Base-by-base conservation (phyloP, 1,140 invertebrate genomes). In the Drosophila neocordata region DNA sequence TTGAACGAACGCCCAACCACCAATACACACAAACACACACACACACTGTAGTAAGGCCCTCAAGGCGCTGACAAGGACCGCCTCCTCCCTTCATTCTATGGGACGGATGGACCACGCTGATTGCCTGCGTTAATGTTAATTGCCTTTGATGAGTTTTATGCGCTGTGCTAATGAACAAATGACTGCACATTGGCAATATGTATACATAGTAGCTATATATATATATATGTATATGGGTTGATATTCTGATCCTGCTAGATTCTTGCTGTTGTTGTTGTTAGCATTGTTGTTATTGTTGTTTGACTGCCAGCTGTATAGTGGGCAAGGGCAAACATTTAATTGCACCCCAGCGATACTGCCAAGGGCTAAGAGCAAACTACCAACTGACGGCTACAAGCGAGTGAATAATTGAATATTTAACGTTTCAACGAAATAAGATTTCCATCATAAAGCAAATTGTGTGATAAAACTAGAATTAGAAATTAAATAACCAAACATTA, bases 131-230 rank as follows among this genome's bases (percentile, higher is more conserved):
- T 88, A 88, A 87, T 87, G 83, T 88, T 87, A 88, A 87, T 87
- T 87, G 83, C 83, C 83, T 81, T 83, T 87, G 83, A 87, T 87
- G 83, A 87, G 83, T 87, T 87, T 87, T 87, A 87, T 87, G 83
- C 79, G 83, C 76, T 79, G 68, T 67, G 79, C 83, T 87, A 87
- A 87, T 87, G 83, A 87, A 87, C 83, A 88, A 88, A 88, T 78
- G 82, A 88, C 82, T 88, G 83, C 83, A 87, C 83, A 88, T 67
- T 51, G 79, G 55, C 82, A 77, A 87, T 82, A 87, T 83, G 80
- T 65, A 41, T 53, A 41, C 34, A 38, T 31, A 65, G n/a, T 59
- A 44, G 27, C 27, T 1, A 31, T 31, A 6, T 31, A 31, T 31
- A 59, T 64, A 63, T 59, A 22, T 44, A 58, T 20, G 53, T 38